These are phyloP conservation scores for Dendrophyllia cribrosa DNA, from an alignment of 64 coral and sea anemone species.

Conservation along the genomic window DNA sequence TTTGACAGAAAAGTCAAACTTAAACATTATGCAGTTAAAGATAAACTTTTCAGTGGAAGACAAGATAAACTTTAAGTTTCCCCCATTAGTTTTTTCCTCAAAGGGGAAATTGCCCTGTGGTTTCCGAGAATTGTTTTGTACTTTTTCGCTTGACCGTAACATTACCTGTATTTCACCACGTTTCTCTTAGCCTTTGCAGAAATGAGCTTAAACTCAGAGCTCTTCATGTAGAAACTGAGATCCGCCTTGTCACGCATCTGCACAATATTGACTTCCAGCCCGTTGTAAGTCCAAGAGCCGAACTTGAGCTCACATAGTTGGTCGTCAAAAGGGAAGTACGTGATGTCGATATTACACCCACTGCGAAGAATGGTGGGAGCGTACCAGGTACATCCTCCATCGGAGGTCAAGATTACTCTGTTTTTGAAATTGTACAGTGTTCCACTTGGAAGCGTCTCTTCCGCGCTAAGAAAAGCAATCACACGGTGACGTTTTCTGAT, in stretches of 20 bases:
- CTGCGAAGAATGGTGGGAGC: slow-evolving; percentile 91
- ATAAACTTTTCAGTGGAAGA: no score
- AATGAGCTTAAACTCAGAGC: slow-evolving; percentile 86
- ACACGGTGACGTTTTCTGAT: neutral
- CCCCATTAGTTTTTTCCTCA: no score
- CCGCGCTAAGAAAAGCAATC: slow-evolving; percentile 65
- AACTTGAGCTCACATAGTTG: slow-evolving; percentile 93
- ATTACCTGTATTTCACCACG: slow-evolving; percentile 85
- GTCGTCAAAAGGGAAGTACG: slow-evolving; percentile 94
- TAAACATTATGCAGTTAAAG: no score
- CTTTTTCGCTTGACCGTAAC: neutral
- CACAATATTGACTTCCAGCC: slow-evolving; percentile 79
- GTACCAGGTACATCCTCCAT: slow-evolving; percentile 84
- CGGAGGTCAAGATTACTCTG: slow-evolving; percentile 70
- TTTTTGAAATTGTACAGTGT: slow-evolving; percentile 91
- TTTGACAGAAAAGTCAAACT: no score
- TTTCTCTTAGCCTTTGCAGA: slow-evolving; percentile 86
- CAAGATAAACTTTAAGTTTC: no score
- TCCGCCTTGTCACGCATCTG: slow-evolving; percentile 87
- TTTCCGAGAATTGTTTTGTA: neutral
- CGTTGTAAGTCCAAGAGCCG: slow-evolving; percentile 93
- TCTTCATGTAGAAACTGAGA: slow-evolving; percentile 84
- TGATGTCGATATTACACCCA: slow-evolving; percentile 90
- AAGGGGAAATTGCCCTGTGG: neutral
- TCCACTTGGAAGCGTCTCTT: slow-evolving; percentile 84